A percentile compares a stretch with the other conserved stretches of the same genome.
phyloP scores from a whole-genome alignment of 2,888 invertebrate genomes.

The Agrochola litura region DNA sequence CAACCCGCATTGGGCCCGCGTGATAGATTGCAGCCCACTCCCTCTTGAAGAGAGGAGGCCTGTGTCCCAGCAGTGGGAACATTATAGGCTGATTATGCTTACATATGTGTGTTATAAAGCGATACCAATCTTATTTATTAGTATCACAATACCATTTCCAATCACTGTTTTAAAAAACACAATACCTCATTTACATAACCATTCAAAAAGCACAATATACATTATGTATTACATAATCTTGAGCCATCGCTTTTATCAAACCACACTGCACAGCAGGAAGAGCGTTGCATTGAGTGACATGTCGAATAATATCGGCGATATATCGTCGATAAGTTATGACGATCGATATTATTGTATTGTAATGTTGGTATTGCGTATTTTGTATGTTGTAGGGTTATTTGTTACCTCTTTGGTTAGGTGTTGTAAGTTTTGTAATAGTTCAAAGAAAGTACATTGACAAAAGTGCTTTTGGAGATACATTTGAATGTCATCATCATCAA shows the following conservation, averaged over 20 bases:
- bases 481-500: not conserved
- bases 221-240: not conserved
- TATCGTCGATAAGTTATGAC: constrained; percentile 45
- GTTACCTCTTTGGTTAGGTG: constrained; percentile 7
- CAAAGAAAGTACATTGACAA: not conserved
- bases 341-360: constrained; percentile 43
- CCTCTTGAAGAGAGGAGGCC: too few relatives aligned
- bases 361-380: constrained; percentile 41
- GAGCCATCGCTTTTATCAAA: constrained; percentile 25
- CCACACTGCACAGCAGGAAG: constrained; percentile 53
- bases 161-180: constrained; percentile 34
- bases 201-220: constrained; percentile 17
- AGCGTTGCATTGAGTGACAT: constrained; percentile 11
- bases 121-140: not conserved
- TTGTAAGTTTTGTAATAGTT: constrained; percentile 16
- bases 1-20: too few relatives aligned
- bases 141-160: not conserved
- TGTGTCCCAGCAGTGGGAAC: too few relatives aligned
- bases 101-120: not conserved
- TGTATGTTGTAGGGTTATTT: constrained; percentile 2
- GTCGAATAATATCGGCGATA: constrained; percentile 34
- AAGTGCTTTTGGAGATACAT: not conserved
- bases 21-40: too few relatives aligned
- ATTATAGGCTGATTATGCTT: too few relatives aligned
- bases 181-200: constrained; percentile 37